Conservation (phyloP, 2,888 invertebrate species). For the Oeneis ivallda region DNA sequence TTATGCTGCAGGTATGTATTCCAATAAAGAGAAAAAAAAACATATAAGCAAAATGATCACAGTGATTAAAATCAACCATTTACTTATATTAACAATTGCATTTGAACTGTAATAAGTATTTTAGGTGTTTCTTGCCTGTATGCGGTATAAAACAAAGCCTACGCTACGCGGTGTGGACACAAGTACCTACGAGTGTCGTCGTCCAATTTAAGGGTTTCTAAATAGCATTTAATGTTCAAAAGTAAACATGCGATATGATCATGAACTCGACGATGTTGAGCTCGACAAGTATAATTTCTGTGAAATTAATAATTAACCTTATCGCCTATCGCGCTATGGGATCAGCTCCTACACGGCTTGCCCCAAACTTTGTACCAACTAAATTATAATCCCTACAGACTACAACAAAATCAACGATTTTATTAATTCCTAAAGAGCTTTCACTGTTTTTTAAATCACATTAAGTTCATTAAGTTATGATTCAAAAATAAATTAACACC, state of each 20-base stretch:
- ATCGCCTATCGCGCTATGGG: conserved; percentile 24
- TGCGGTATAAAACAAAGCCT: too few species aligned
- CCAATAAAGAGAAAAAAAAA: too few species aligned
- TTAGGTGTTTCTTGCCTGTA: too few species aligned
- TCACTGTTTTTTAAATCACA: neutral
- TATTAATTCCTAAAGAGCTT: neutral
- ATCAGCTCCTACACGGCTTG: neutral
- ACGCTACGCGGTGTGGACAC: too few species aligned
- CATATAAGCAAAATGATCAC: too few species aligned
- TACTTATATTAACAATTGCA: too few species aligned
- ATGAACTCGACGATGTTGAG: conserved; percentile 12
- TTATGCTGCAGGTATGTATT: too few species aligned
- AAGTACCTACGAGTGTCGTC: too few species aligned
- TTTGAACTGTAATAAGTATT: too few species aligned
- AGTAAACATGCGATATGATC: conserved; percentile 11
- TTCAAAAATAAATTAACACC: neutral
- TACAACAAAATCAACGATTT: neutral
- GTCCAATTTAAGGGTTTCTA: neutral
- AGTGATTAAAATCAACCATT: too few species aligned
- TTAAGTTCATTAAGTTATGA: neutral
- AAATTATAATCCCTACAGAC: neutral
- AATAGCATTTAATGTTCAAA: neutral
- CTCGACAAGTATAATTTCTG: conserved; percentile 32
- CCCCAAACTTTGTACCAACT: neutral
- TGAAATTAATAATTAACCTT: conserved; percentile 38